Percentiles rank a stretch among this genome's conserved stretches.
phyloP scores from a whole-genome alignment of 2,797 vertebrate genomes.

The Novumbra hubbsi region DNA sequence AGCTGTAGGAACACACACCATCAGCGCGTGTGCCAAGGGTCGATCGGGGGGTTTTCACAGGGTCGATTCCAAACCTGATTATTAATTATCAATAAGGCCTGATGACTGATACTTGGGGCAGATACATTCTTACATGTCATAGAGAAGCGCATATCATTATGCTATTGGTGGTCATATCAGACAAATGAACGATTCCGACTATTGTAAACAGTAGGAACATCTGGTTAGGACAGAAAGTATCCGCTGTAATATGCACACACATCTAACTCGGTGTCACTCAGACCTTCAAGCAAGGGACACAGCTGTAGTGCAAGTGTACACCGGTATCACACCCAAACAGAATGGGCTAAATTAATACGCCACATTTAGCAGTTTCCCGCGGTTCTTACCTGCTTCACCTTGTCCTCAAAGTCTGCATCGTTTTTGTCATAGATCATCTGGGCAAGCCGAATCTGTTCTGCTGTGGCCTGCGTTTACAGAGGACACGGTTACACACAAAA shows the following conservation, averaged over 20 bases:
- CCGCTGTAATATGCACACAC: not conserved
- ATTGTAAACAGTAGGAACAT: no score
- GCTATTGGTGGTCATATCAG: no score
- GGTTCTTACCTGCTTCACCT: slow-evolving; percentile 89
- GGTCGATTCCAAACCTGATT: no score
- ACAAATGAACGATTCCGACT: no score
- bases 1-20: slow-evolving; percentile 69
- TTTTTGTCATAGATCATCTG: slow-evolving; percentile 97
- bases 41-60: no score
- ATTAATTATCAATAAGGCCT: no score
- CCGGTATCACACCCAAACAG: not conserved
- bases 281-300: not conserved
- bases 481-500: not conserved
- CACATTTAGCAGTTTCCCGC: not conserved
- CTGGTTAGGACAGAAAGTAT: no score
- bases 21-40: no score
- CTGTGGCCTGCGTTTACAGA: slow-evolving; percentile 84
- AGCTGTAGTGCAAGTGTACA: not conserved
- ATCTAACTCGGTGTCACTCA: not conserved
- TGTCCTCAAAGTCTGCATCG: slow-evolving; percentile 93
- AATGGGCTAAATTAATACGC: not conserved
- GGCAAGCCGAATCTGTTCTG: slow-evolving; percentile 97
- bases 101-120: no score
- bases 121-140: no score
- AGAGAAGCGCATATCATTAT: no score